These are phyloP conservation scores for Himalopsyche phryganea DNA, from an alignment of 1,140 invertebrate genomes.

Conservation along the genomic window DNA sequence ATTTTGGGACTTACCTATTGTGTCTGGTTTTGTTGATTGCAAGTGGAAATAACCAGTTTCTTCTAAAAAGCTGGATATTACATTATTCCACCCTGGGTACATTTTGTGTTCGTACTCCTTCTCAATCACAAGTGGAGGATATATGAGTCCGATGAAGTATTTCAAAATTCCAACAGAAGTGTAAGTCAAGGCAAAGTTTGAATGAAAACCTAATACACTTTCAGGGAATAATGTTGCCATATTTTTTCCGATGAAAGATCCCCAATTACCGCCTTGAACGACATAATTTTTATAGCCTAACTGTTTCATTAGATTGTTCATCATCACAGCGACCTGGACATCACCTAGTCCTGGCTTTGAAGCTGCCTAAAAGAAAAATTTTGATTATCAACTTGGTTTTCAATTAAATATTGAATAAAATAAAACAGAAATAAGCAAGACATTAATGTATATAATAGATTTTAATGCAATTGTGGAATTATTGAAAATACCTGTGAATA, in stretches of 20 bases:
- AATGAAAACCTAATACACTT: slow-evolving; percentile 54
- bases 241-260: slow-evolving; percentile 57
- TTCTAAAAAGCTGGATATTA: slow-evolving; percentile 52
- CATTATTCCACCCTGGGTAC: slow-evolving; percentile 58
- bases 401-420: no score
- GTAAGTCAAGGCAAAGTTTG: slow-evolving; percentile 35
- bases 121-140: slow-evolving; percentile 54
- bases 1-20: slow-evolving; percentile 55
- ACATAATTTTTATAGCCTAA: slow-evolving; percentile 74
- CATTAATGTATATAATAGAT: no score
- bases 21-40: slow-evolving; percentile 88
- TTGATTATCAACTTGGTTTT: no score
- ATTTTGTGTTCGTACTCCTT: slow-evolving; percentile 56
- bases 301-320: slow-evolving; percentile 80
- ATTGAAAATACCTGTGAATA: slow-evolving; percentile 64
- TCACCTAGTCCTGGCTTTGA: slow-evolving; percentile 59
- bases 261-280: slow-evolving; percentile 83
- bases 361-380: slow-evolving; percentile 54
- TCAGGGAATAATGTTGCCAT: slow-evolving; percentile 70
- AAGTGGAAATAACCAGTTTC: slow-evolving; percentile 80
- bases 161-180: slow-evolving; percentile 22
- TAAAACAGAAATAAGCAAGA: no score
- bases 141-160: slow-evolving; percentile 36
- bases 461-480: no score
- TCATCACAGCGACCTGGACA: slow-evolving; percentile 66